Evolutionary conservation across 2,113 vertebrate genomes (phyloP).

Genomic region (Corvus moneduloides): DNA sequence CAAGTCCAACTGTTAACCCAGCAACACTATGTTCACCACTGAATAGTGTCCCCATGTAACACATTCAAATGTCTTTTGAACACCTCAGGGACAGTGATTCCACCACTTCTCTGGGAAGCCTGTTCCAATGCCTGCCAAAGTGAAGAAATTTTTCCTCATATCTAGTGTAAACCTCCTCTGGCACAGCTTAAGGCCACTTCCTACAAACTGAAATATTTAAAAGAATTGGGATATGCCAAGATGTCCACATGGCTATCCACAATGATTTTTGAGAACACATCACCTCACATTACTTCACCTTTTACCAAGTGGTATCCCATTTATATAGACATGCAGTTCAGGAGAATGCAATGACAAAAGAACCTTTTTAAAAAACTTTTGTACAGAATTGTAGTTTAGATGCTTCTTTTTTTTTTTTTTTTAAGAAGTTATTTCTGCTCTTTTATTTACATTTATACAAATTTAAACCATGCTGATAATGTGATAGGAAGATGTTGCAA

Average conservation of each 20-base stretch:
- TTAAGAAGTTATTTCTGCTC: neutral
- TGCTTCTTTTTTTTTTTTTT: neutral
- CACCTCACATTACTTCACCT: neutral
- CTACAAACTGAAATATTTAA: neutral
- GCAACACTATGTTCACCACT: neutral
- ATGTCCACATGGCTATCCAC: neutral
- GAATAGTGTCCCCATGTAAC: neutral
- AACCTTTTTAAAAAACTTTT: neutral
- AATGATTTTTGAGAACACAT: neutral
- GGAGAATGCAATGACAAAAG: neutral
- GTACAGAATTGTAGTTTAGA: neutral
- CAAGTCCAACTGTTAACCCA: neutral
- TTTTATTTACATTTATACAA: neutral
- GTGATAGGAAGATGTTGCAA: neutral
- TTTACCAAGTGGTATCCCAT: neutral
- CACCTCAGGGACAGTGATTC: rapidly evolving
- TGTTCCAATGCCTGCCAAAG: neutral
- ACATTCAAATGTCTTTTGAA: neutral
- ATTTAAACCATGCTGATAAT: neutral
- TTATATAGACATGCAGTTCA: neutral
- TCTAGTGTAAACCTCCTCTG: neutral
- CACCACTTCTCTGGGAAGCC: neutral
- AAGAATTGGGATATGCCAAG: neutral
- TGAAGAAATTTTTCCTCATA: neutral
- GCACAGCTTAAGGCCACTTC: neutral